These are phyloP conservation scores for Linnaemya vulpina DNA, from an alignment of 2,888 invertebrate genomes.

Conservation along the genomic window DNA sequence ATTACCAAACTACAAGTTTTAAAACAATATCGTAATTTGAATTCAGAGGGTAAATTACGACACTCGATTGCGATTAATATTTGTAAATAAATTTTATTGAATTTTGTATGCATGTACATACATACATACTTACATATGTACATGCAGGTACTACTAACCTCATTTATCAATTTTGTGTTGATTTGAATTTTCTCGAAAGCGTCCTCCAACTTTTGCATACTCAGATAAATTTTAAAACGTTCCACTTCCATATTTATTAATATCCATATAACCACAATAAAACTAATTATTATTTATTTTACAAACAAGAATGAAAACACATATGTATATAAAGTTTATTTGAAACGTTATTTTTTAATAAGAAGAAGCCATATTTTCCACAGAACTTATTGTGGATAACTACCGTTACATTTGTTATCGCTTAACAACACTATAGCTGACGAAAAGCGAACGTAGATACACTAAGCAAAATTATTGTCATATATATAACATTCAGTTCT, in stretches of 20 bases:
- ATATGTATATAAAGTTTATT: not conserved
- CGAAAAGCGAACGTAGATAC: not conserved
- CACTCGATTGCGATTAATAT: too few species aligned
- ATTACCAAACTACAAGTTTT: not conserved
- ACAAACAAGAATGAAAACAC: not conserved
- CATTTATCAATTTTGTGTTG: not conserved
- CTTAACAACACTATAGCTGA: constrained; percentile 21
- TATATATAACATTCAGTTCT: too few species aligned
- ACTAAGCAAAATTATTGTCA: not conserved
- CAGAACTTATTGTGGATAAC: not conserved
- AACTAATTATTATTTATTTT: too few species aligned
- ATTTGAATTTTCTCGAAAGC: not conserved
- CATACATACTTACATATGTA: not conserved
- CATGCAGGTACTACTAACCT: not conserved
- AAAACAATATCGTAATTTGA: not conserved
- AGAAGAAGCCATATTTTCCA: not conserved
- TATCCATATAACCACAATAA: not conserved
- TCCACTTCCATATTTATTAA: not conserved
- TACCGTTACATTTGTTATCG: constrained; percentile 15
- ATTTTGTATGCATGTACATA: not conserved
- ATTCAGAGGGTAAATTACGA: too few species aligned
- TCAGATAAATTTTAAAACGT: not conserved
- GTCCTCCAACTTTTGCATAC: too few species aligned
- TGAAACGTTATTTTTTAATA: not conserved
- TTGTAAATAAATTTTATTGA: too few species aligned